Evolutionary conservation across 92 coral and sea anemone species (phyloP).

Genomic region (Palythoa grandis): DNA sequence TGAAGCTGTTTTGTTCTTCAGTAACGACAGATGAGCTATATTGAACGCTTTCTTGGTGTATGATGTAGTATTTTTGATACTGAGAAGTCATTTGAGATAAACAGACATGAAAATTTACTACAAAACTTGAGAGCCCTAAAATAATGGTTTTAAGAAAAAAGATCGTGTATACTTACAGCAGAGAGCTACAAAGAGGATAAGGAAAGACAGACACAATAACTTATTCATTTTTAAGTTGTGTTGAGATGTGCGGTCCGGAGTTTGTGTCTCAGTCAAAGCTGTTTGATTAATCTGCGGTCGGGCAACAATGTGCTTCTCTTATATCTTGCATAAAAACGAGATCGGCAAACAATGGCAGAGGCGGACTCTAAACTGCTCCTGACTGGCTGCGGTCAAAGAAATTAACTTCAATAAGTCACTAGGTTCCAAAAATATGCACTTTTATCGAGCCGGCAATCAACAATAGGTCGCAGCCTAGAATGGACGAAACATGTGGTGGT

Average conservation of each 20-base stretch:
- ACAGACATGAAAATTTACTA: too few relatives aligned
- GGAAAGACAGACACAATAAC: conserved; percentile 14
- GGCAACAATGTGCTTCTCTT: neutral
- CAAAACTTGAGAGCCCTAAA: too few relatives aligned
- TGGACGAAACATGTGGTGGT: neutral
- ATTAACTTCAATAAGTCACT: conserved; percentile 64
- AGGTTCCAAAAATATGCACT: conserved; percentile 65
- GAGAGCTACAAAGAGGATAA: conserved; percentile 6
- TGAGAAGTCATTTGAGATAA: too few relatives aligned
- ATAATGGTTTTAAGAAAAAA: neutral
- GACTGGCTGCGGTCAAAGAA: conserved; percentile 61
- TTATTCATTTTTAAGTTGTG: conserved; percentile 40
- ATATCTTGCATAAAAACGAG: conserved; percentile 18
- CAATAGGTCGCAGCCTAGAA: conserved; percentile 23
- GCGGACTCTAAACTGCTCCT: conserved; percentile 35
- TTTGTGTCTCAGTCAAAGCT: conserved; percentile 11
- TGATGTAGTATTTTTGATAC: too few relatives aligned
- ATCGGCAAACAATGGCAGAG: conserved; percentile 35
- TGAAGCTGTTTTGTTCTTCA: neutral
- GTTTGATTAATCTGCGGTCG: conserved; percentile 29
- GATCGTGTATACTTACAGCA: conserved; percentile 22
- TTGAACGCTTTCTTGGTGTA: too few relatives aligned
- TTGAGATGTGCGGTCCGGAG: neutral
- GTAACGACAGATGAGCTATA: too few relatives aligned
- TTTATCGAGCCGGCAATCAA: conserved; percentile 37